These are phyloP conservation scores for Seira sanloemensis DNA, from an alignment of 2,888 invertebrate species.

Conservation along the genomic window DNA sequence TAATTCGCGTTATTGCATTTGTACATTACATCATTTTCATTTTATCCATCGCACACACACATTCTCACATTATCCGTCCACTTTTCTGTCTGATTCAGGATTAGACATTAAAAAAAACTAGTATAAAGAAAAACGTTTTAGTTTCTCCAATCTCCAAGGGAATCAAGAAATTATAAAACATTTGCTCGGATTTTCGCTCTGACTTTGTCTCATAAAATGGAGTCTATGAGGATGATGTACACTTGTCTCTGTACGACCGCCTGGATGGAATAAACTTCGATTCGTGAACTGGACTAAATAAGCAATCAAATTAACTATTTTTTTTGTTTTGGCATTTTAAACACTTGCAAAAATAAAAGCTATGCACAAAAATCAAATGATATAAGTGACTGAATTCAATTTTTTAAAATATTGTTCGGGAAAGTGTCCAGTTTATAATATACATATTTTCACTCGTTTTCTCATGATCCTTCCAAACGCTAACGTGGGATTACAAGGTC, in stretches of 20 bases:
- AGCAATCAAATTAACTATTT: too few relatives aligned
- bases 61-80: constrained; percentile 40
- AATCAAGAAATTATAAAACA: too few relatives aligned
- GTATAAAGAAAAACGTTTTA: constrained; percentile 21
- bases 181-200: too few relatives aligned
- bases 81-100: constrained; percentile 55
- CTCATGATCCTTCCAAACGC: neutral
- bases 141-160: neutral
- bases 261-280: too few relatives aligned
- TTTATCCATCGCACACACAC: neutral
- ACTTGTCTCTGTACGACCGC: too few relatives aligned
- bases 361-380: neutral
- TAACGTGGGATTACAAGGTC: neutral
- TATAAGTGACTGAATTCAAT: too few relatives aligned
- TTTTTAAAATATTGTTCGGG: neutral
- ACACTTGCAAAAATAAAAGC: neutral
- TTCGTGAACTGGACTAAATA: too few relatives aligned
- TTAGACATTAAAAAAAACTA: constrained; percentile 37
- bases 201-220: too few relatives aligned
- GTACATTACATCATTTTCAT: neutral
- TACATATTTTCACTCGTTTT: too few relatives aligned
- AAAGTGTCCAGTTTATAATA: too few relatives aligned
- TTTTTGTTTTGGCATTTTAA: too few relatives aligned
- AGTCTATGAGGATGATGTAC: too few relatives aligned
- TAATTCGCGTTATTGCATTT: constrained; percentile 20